Evolutionary conservation across 1,140 invertebrate genomes (phyloP).

Genomic region (Drosophila varians): DNA sequence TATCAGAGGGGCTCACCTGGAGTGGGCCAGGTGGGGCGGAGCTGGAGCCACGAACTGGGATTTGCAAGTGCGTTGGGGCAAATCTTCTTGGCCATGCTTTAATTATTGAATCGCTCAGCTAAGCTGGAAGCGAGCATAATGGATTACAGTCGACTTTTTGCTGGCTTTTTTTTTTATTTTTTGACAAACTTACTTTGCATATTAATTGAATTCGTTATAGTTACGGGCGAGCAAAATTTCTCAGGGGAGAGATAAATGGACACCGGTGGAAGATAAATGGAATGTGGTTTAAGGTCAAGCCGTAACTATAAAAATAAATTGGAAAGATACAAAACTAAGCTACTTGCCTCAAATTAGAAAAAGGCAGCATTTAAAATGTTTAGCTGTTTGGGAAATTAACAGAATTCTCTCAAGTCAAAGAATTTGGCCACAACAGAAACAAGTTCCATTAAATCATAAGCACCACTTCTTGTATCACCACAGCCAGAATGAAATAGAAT

Average conservation of each 20-base stretch:
- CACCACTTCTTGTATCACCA: background rate
- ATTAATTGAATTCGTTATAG: conserved; percentile 62
- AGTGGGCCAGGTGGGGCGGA: background rate
- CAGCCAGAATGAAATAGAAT: conserved; percentile 12
- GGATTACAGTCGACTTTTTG: conserved; percentile 28
- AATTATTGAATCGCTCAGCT: conserved; percentile 36
- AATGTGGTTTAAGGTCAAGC: conserved; percentile 8
- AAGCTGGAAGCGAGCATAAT: conserved; percentile 32
- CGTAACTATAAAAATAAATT: background rate
- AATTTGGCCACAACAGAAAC: background rate
- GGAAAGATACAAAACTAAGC: background rate
- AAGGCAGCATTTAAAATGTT: background rate
- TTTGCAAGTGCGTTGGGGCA: conserved; percentile 53
- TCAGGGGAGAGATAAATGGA: background rate
- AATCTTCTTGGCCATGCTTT: conserved; percentile 51
- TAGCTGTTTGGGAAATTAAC: background rate
- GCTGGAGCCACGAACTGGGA: background rate
- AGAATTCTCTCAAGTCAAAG: too few species aligned
- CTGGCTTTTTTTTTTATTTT: conserved; percentile 11
- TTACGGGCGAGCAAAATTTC: conserved; percentile 10
- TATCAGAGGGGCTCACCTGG: conserved; percentile 74
- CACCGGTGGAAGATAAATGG: conserved; percentile 31
- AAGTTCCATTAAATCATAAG: background rate
- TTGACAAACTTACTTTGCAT: conserved; percentile 46
- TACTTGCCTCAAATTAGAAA: background rate